Evolutionary conservation across 1,140 invertebrate species (phyloP).

Genomic region (Calosoma granatense): DNA sequence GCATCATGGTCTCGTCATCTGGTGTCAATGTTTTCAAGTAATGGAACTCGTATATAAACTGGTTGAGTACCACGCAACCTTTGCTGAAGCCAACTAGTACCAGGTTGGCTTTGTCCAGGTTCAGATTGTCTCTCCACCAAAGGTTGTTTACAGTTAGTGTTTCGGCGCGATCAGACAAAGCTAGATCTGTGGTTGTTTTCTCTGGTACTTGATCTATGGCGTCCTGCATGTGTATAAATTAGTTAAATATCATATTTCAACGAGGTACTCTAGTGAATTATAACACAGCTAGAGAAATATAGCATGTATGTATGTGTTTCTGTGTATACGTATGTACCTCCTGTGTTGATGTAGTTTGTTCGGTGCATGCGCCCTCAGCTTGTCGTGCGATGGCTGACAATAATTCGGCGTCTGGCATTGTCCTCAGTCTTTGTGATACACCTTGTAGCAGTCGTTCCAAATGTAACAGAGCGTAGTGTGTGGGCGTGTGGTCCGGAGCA

Average conservation of each 20-base stretch:
- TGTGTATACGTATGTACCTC: too few species aligned
- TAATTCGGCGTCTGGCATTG: slow-evolving; percentile 41
- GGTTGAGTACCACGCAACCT: slow-evolving; percentile 85
- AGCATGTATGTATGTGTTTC: too few species aligned
- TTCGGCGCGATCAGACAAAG: neutral
- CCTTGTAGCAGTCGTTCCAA: slow-evolving; percentile 49
- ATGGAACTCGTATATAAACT: slow-evolving; percentile 76
- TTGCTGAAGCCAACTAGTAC: slow-evolving; percentile 79
- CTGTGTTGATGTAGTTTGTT: slow-evolving; percentile 25
- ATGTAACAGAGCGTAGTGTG: slow-evolving; percentile 56
- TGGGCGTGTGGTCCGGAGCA: slow-evolving; percentile 58
- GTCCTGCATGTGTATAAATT: too few species aligned
- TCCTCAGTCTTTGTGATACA: slow-evolving; percentile 42
- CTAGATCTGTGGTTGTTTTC: neutral
- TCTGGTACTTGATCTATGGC: neutral
- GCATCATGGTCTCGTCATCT: slow-evolving; percentile 39
- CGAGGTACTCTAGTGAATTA: too few species aligned
- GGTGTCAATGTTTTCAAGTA: slow-evolving; percentile 55
- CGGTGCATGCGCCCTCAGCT: neutral
- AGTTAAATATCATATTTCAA: too few species aligned
- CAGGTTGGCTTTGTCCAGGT: slow-evolving; percentile 39
- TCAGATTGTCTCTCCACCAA: slow-evolving; percentile 37
- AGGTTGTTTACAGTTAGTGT: slow-evolving; percentile 18
- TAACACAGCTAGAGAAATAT: too few species aligned
- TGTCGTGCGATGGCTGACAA: slow-evolving; percentile 24